A percentile compares a stretch with the other conserved stretches of the same genome.
Evolutionary conservation across 2,113 vertebrate genomes (phyloP).

Genomic region (Cromileptes altivelis): DNA sequence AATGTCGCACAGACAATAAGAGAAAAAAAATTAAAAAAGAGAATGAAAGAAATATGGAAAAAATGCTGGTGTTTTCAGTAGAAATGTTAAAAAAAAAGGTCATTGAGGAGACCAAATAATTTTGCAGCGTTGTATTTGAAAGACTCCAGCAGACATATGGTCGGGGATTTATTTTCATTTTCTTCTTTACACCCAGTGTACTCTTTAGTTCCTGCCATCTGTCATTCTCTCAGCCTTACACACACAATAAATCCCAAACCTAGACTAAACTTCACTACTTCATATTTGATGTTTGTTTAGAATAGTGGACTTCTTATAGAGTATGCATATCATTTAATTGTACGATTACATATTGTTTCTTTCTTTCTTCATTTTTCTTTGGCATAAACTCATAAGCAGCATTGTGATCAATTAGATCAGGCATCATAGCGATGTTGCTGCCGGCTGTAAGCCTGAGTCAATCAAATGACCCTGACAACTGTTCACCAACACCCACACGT

Average conservation of each 20-base stretch:
- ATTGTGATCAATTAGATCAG: not conserved
- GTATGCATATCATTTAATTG: not conserved
- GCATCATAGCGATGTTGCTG: not conserved
- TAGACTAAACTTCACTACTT: not conserved
- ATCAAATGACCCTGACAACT: constrained; percentile 13
- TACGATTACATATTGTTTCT: not conserved
- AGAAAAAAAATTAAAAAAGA: not conserved
- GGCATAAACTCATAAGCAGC: not conserved
- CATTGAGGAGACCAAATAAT: not conserved
- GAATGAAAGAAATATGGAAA: not conserved
- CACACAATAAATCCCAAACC: not conserved
- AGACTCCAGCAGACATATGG: not conserved
- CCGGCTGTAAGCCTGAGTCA: not conserved
- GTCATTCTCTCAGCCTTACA: not conserved
- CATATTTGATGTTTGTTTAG: not conserved
- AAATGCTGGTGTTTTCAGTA: not conserved
- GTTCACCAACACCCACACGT: constrained; percentile 7
- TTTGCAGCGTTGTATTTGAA: not conserved
- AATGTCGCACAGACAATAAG: not conserved
- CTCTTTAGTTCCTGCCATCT: not conserved
- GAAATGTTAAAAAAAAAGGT: not conserved
- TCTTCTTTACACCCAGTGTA: not conserved
- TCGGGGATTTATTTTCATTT: not conserved
- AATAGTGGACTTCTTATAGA: not conserved
- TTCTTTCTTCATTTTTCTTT: not conserved